These are phyloP conservation scores for Psilanteris sp. DNA, from an alignment of 1,140 invertebrate species.

Conservation along the genomic window DNA sequence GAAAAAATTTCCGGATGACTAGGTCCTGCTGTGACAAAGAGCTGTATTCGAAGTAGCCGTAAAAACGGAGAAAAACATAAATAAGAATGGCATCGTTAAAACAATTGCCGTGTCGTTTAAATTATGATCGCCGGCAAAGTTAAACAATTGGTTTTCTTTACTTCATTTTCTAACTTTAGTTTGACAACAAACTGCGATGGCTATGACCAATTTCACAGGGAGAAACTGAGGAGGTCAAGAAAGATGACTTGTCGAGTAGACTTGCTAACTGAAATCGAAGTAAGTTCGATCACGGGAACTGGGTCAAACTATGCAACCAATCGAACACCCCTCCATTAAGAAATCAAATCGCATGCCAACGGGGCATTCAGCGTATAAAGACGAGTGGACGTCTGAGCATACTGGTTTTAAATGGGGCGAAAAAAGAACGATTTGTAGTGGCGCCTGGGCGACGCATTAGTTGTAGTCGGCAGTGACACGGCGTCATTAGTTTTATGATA, in stretches of 20 bases:
- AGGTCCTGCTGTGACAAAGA: conserved; percentile 26
- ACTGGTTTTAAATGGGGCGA: conserved; percentile 31
- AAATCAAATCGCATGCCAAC: no score
- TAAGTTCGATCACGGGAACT: no score
- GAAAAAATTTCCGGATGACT: conserved; percentile 33
- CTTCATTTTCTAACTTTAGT: no score
- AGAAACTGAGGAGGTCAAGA: no score
- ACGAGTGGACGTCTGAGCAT: no score
- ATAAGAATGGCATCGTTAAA: conserved; percentile 5
- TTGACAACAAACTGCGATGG: no score
- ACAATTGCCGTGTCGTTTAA: conserved; percentile 8
- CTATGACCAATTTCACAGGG: no score
- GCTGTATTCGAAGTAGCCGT: not conserved
- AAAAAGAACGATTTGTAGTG: conserved; percentile 50
- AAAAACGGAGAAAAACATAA: conserved; percentile 9
- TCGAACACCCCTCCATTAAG: no score
- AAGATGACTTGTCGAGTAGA: no score
- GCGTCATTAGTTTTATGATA: conserved; percentile 73
- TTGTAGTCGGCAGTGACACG: conserved; percentile 45
- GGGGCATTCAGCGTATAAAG: no score
- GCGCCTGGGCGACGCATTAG: conserved; percentile 52
- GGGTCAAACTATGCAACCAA: no score
- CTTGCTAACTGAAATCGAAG: no score
- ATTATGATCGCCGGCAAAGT: conserved; percentile 24
- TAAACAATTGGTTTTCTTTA: conserved; percentile 24